phyloP scores from a whole-genome alignment of 1,140 invertebrate genomes.

The Gryllus bimaculatus region DNA sequence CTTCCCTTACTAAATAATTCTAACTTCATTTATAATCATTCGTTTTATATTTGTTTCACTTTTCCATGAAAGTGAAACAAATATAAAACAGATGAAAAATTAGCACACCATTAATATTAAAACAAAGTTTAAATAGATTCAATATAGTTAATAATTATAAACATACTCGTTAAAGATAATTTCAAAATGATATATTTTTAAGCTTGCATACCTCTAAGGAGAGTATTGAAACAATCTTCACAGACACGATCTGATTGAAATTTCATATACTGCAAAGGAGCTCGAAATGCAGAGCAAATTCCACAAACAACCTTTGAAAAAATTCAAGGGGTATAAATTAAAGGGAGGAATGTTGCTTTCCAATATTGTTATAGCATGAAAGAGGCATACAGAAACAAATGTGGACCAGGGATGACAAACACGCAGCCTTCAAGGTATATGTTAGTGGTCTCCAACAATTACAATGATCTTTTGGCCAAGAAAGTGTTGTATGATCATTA shows the following conservation, averaged over 20 bases:
- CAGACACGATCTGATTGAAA: constrained; percentile 47
- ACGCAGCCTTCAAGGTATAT: not conserved
- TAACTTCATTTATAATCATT: no score
- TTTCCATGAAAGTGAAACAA: no score
- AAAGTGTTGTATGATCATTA: no score
- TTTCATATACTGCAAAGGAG: constrained; percentile 55
- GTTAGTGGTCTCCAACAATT: no score
- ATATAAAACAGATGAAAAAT: no score
- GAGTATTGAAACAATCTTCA: constrained; percentile 44
- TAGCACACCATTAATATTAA: no score
- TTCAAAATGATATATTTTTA: not conserved
- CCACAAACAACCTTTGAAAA: constrained; percentile 53
- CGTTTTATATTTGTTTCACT: no score
- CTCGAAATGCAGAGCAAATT: constrained; percentile 57
- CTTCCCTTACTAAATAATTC: no score
- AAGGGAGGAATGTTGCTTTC: not conserved
- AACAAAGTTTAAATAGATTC: no score
- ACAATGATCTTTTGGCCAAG: no score
- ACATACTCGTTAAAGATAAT: no score
- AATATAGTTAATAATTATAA: no score
- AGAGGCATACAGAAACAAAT: not conserved
- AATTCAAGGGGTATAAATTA: constrained; percentile 12
- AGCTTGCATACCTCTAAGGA: constrained; percentile 35
- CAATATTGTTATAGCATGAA: not conserved
- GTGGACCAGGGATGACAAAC: not conserved